Evolutionary conservation across 1,140 invertebrate genomes (phyloP), one percentile per base, ranked within the genome.

Genomic region (Vanessa atalanta): DNA sequence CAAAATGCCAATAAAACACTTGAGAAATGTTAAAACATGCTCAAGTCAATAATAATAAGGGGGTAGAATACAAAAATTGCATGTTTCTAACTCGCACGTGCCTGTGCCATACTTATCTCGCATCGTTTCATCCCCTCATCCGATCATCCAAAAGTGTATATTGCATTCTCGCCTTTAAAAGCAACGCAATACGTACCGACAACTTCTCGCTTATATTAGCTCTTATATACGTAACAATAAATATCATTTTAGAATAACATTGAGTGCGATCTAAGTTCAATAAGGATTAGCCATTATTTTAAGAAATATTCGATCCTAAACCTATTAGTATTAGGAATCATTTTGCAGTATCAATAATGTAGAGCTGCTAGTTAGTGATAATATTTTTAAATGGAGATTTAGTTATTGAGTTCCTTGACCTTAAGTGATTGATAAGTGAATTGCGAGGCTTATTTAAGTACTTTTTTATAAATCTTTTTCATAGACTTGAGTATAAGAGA

Each of bases 31-130:
- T 78, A 79, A 76, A 74, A 72, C 79, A 82, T 72, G 78, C 67
- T 77, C 68, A 73, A 79, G 75, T 81, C 76, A 79, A 83, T 85
- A 84, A 84, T 84, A 84, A 84, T 80, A 84, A 80, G 75, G 75
- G 79, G 73, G 82, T 81, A 81, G 83, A 80, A 84, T 84, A 83
- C 73, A 75, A 88, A 85, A 86, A 85, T 86, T 82, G 83, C 83
- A 82, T 80, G 79, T 78, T 72, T 61, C 51, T 48, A 20, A 76
- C 75, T 66, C 77, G 83, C 88, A 89, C 88, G 88, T 89, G 88
- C 79, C 85, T 53, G 50, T 73, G 64, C 79, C 75, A 80, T 88
- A 83, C 84, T 89, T 85, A 88, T 83, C 79, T 77, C 88, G 88
- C 86, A 85, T 83, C 79, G 81, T 70, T 88, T 86, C 78, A 71